Base-by-base conservation (phyloP, 2,888 invertebrate species). In the Lepidochrysops patricia region DNA sequence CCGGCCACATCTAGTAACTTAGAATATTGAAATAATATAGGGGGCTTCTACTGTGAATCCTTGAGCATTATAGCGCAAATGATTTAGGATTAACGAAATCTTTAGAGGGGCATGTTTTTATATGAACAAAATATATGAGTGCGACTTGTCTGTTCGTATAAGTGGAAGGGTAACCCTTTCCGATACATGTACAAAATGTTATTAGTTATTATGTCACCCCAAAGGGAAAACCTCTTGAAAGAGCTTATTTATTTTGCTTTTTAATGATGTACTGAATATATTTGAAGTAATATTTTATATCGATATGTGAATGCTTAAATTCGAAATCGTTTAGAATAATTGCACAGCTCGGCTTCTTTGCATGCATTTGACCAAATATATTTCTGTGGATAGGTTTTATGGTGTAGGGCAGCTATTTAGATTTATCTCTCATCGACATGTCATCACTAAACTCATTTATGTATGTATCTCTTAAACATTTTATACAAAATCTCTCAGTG, bases 1-100 rank as follows among this genome's bases (percentile, higher is more conserved):
- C 84, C 82, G 82, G 80, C 84, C 84, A 83, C 80, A 71, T 76
- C 70, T 76, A 77, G 71, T 77, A 73, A 76, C 71, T 79, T 82
- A 80, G 77, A 74, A 74, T 77, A 73, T 70, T 76, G 76, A 72
- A 66, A 76, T 72, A 75, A 70, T 73, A 79, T 78, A 81, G 76
- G 71, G 70, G 70, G 76, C 77, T 80, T 76, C 75, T 73, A 77
- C 76, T 76, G 66, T 68, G 70, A 76, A 74, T 69, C 71, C 70
- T 70, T 70, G 67, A 73, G 72, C 76, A 72, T 63, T 65, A 63
- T 70, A 70, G 76, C 70, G 71, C 64, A 67, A 64, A 73, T 77
- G 72, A 69, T 71, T 72, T 76, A 79, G 71, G 73, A 71, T 75
- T 73, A 74, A 68, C 68, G 72, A 71, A 76, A 77, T 71, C 71